Evolutionary conservation across 2,797 vertebrate genomes (phyloP).

Genomic region (Catamblyrhynchus diadema): DNA sequence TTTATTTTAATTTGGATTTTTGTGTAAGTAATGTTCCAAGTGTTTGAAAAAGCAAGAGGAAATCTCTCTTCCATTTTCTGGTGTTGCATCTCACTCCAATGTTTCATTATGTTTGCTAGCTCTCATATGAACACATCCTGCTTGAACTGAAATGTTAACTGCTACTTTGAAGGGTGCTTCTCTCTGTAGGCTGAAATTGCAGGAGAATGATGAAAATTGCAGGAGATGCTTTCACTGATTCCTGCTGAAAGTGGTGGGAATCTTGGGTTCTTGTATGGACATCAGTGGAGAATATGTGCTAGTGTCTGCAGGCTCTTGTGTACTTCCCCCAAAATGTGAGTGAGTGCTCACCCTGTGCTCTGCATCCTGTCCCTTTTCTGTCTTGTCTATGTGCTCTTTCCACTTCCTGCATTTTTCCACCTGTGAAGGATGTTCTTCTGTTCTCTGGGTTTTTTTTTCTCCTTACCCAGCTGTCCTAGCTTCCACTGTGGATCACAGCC

Average conservation of each 20-base stretch:
- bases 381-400: background rate
- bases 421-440: background rate
- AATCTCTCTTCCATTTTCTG: background rate
- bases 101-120: background rate
- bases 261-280: background rate
- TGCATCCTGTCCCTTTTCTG: fast-evolving
- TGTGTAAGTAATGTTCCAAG: background rate
- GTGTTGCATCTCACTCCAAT: background rate
- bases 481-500: background rate
- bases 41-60: background rate
- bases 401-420: fast-evolving
- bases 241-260: background rate
- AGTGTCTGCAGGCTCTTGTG: background rate
- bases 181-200: background rate
- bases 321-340: background rate
- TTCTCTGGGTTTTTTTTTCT: background rate
- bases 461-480: background rate
- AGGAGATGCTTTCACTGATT: background rate
- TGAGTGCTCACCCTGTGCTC: background rate
- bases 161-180: background rate
- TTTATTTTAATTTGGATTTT: background rate
- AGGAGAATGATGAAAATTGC: background rate
- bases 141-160: background rate
- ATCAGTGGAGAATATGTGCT: background rate
- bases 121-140: background rate